Evolutionary conservation across 2,888 invertebrate genomes (phyloP).

Genomic region (Plusia festucae): DNA sequence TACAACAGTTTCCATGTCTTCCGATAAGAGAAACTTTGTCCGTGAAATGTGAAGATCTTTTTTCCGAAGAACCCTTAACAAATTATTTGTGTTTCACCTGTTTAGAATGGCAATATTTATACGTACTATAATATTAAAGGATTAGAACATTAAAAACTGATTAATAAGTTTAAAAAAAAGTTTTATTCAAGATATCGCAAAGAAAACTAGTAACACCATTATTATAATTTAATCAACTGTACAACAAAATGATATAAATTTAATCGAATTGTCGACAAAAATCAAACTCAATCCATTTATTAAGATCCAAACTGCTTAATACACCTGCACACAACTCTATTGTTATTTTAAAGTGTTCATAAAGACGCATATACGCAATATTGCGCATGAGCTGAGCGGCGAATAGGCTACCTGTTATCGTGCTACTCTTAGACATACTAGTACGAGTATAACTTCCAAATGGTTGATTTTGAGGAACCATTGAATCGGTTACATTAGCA

Average conservation of each 20-base stretch:
- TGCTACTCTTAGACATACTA: background rate
- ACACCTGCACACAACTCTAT: slow-evolving; percentile 78
- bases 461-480: slow-evolving; percentile 23
- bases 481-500: slow-evolving; percentile 52
- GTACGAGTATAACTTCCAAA: accelerated
- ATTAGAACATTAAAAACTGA: too few species aligned
- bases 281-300: slow-evolving; percentile 82
- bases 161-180: too few species aligned
- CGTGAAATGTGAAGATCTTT: background rate
- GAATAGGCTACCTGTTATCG: slow-evolving; percentile 28
- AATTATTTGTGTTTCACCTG: too few species aligned
- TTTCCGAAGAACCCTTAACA: background rate
- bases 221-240: background rate
- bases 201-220: background rate
- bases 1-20: background rate
- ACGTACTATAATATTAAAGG: too few species aligned
- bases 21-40: background rate
- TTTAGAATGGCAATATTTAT: too few species aligned
- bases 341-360: slow-evolving; percentile 70
- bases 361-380: slow-evolving; percentile 74
- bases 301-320: slow-evolving; percentile 80
- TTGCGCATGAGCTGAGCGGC: slow-evolving; percentile 60
- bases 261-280: slow-evolving; percentile 68
- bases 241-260: background rate
- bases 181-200: background rate